Evolutionary conservation across 2,113 vertebrate species (phyloP).

Genomic region (Oreochromis niloticus): DNA sequence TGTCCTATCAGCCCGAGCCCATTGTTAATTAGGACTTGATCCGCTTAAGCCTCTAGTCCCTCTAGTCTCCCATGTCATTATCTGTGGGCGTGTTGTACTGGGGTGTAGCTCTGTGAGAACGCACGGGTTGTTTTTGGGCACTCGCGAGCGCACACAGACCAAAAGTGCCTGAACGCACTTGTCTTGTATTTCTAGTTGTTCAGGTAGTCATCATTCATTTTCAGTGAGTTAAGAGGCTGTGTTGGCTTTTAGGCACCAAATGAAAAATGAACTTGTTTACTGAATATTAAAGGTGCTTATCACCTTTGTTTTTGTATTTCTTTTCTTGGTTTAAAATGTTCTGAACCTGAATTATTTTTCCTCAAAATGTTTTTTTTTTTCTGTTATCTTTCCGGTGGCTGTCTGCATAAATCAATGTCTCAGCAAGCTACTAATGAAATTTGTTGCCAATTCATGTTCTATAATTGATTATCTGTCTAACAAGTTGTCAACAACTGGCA

Average conservation of each 20-base stretch:
- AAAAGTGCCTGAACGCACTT: not conserved
- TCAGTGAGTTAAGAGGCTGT: not conserved
- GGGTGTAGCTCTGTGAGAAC: not conserved
- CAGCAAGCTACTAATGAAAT: not conserved
- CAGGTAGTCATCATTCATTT: not conserved
- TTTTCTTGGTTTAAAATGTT: not conserved
- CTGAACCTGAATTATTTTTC: not conserved
- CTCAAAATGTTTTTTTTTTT: not conserved
- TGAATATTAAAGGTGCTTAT: fast-evolving
- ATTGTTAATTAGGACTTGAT: constrained; percentile 67
- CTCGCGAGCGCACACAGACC: not conserved
- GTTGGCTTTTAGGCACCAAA: not conserved
- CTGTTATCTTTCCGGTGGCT: not conserved
- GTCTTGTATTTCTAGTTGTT: constrained; percentile 52
- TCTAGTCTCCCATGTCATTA: constrained; percentile 48
- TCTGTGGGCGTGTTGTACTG: constrained; percentile 32
- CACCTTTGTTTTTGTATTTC: not conserved
- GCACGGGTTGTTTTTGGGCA: constrained; percentile 18
- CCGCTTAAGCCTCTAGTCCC: constrained; percentile 50
- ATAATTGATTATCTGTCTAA: not conserved
- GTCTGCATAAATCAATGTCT: not conserved
- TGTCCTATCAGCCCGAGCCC: constrained; percentile 37
- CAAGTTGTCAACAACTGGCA: not conserved
- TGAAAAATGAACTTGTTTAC: not conserved
- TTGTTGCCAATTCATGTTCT: too few relatives aligned